phyloP scores from a whole-genome alignment of 2,888 invertebrate genomes.

The Pteria penguin region DNA sequence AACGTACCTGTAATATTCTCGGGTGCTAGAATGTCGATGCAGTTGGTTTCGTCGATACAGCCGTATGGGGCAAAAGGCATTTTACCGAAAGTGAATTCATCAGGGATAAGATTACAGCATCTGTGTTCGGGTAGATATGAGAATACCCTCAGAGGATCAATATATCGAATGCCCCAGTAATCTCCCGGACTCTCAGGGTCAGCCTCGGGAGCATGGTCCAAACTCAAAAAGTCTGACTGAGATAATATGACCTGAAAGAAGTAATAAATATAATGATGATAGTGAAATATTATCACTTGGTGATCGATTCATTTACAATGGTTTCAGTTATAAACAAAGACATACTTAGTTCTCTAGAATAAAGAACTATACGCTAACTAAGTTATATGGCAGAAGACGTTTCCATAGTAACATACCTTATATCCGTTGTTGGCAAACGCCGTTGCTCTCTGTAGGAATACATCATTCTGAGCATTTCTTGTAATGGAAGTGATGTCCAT shows the following conservation, averaged over 20 bases:
- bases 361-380: too few relatives aligned
- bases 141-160: conserved; percentile 31
- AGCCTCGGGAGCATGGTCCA: conserved; percentile 41
- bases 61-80: conserved; percentile 31
- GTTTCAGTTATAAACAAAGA: too few relatives aligned
- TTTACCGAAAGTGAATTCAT: conserved; percentile 31
- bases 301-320: too few relatives aligned
- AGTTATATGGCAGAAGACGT: too few relatives aligned
- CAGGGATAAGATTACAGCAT: conserved; percentile 41
- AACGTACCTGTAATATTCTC: conserved; percentile 32
- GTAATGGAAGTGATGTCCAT: conserved; percentile 22
- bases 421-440: conserved; percentile 40
- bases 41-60: conserved; percentile 30
- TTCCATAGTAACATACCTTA: conserved; percentile 38
- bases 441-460: conserved; percentile 32
- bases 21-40: conserved; percentile 13
- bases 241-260: conserved; percentile 40
- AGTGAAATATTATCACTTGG: too few relatives aligned
- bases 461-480: conserved; percentile 34
- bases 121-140: conserved; percentile 33
- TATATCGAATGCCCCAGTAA: conserved; percentile 37
- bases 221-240: conserved; percentile 35
- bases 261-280: too few relatives aligned
- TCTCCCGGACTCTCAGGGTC: conserved; percentile 29
- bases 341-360: too few relatives aligned